Evolutionary conservation across 2,888 invertebrate species (phyloP), one percentile per base, ranked within the genome.

Genomic region (Graphium colonna): DNA sequence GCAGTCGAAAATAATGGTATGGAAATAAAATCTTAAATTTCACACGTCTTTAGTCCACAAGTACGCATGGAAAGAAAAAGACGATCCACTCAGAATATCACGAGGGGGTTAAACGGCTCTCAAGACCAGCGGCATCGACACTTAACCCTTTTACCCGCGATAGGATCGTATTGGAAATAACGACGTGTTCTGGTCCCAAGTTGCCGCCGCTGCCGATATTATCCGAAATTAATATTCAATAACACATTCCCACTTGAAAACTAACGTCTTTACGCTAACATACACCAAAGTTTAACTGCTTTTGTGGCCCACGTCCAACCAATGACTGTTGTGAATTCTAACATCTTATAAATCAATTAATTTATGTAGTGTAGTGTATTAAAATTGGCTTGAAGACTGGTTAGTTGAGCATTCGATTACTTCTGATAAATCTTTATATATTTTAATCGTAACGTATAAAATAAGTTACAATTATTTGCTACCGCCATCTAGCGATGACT

Each of bases 71-170:
- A 21, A 21, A 21, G 21, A 21, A 21, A 21, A 21, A 21, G 38
- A 44, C 8, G 17, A 31, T 47, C 15, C 12, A 44, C 1, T 18
- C 28, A 38, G 52, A 58, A 60, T 60, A 60, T 61, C 61, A 57
- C 56, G 55, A 53, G 48, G 57, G 60, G 62, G 62, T 62, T 59
- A 66, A 68, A 56, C 57, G 60, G 58, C 49, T 43, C 45, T 51
- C 48, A 38, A 53, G 38, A 50, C 49, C 52, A 53, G 45, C 58
- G 54, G 48, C 57, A 51, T 56, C 52, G 51, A 53, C 52, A 55
- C 55, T 58, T 46, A 57, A 58, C 57, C 60, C 58, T 56, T 57
- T 52, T 51, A 36, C 50, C 36, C 52, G 52, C 42, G 58, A 60
- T 58, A 55, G 58, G 58, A 58, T 60, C 50, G 51, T 33, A 12